A percentile compares a stretch with the other conserved stretches of the same genome.
These are phyloP conservation scores for Monoplex corrugatus DNA, from an alignment of 2,888 invertebrate genomes.

Conservation along the genomic window DNA sequence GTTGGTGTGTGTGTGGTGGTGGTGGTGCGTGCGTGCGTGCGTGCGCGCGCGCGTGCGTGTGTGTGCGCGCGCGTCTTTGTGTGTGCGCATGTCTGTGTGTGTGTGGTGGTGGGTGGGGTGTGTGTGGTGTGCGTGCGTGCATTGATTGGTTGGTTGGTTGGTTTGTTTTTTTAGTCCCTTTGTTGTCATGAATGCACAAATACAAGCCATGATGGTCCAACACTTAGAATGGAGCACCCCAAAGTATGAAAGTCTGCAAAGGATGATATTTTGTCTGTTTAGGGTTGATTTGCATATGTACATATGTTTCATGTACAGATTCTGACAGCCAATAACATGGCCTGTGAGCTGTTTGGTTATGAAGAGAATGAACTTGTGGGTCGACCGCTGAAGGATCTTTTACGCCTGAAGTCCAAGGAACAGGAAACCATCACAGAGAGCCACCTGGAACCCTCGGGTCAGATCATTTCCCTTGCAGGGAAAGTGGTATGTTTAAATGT, in stretches of 20 bases:
- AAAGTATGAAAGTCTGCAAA: too few species aligned
- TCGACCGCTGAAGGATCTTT: slow-evolving; percentile 79
- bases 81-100: background rate
- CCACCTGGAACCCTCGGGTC: slow-evolving; percentile 83
- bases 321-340: slow-evolving; percentile 87
- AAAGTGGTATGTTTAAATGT: slow-evolving; percentile 83
- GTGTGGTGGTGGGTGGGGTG: too few species aligned
- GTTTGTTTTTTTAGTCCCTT: too few species aligned
- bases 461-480: slow-evolving; percentile 86
- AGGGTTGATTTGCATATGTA: too few species aligned
- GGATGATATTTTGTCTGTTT: too few species aligned
- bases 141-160: too few species aligned
- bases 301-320: slow-evolving; percentile 83
- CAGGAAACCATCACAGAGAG: slow-evolving; percentile 79
- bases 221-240: too few species aligned
- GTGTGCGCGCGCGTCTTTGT: background rate
- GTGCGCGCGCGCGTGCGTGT: too few species aligned
- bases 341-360: slow-evolving; percentile 83
- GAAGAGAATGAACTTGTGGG: slow-evolving; percentile 83
- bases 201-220: too few species aligned
- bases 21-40: background rate
- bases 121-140: background rate
- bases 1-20: background rate
- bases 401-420: slow-evolving; percentile 76
- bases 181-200: too few species aligned